Evolutionary conservation across 2,797 vertebrate genomes (phyloP).

Genomic region (Tarsius wallacei): DNA sequence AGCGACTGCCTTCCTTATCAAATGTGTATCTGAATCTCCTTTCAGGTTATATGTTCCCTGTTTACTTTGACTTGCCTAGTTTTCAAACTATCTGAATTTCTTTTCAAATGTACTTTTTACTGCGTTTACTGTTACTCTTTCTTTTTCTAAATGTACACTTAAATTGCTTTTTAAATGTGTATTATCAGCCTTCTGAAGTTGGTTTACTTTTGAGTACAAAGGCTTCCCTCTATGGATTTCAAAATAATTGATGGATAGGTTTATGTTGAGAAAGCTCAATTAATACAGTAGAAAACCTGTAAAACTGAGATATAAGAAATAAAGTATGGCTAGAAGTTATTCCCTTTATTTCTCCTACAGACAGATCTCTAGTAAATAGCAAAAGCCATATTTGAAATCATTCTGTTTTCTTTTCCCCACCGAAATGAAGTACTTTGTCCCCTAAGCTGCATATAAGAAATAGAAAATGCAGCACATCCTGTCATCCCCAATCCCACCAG

Average conservation of each 20-base stretch:
- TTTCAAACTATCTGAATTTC: conserved; percentile 13
- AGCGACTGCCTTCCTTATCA: neutral
- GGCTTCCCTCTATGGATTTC: conserved; percentile 29
- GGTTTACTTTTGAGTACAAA: conserved; percentile 14
- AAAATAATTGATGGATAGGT: conserved; percentile 47
- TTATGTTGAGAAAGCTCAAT: neutral
- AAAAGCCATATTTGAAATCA: conserved; percentile 55
- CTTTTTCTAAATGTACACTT: neutral
- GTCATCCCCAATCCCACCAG: neutral
- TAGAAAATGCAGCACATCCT: neutral
- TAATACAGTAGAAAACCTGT: neutral
- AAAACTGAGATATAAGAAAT: neutral
- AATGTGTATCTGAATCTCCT: conserved; percentile 1
- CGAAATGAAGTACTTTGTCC: conserved; percentile 8
- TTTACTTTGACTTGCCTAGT: conserved; percentile 28
- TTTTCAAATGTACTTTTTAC: conserved; percentile 35
- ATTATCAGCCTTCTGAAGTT: conserved; percentile 45
- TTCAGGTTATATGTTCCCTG: neutral
- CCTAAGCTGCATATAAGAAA: neutral
- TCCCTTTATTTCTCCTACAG: neutral
- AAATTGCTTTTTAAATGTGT: conserved; percentile 13
- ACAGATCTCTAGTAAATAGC: neutral
- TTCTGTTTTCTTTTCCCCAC: neutral
- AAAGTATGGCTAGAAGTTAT: neutral
- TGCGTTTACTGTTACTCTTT: neutral